These are phyloP conservation scores for Triplophysa dalaica DNA, from an alignment of 2,113 vertebrate genomes.

Conservation along the genomic window DNA sequence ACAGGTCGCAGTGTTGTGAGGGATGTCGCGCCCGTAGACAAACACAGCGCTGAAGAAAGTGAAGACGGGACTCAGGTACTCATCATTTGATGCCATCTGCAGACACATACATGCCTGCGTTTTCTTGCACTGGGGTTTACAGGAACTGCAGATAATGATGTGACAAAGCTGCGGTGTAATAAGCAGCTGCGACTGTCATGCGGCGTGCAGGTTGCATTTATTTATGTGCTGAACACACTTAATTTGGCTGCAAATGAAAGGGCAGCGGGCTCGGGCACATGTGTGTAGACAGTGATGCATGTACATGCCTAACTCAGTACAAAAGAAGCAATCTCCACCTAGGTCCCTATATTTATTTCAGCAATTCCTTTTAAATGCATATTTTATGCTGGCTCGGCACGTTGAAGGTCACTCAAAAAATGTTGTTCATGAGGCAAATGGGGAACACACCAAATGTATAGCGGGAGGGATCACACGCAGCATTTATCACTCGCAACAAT, in stretches of 20 bases:
- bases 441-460: slow-evolving; percentile 63
- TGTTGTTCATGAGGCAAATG: slow-evolving; percentile 71
- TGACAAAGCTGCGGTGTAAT: slow-evolving; percentile 71
- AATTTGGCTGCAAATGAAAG: slow-evolving; percentile 76
- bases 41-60: slow-evolving; percentile 25
- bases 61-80: slow-evolving; percentile 18
- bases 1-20: slow-evolving; percentile 44
- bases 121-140: not conserved
- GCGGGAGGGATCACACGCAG: slow-evolving; percentile 63
- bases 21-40: slow-evolving; percentile 40
- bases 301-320: slow-evolving; percentile 66
- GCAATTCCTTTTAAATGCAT: slow-evolving; percentile 76
- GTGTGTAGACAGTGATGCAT: slow-evolving; percentile 78
- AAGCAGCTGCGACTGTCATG: slow-evolving; percentile 72
- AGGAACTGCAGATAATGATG: slow-evolving; percentile 68
- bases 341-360: slow-evolving; percentile 63
- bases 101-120: not conserved
- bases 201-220: slow-evolving; percentile 64
- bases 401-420: slow-evolving; percentile 76
- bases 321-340: slow-evolving; percentile 76
- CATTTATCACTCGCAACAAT: slow-evolving; percentile 75
- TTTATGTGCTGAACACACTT: slow-evolving; percentile 79
- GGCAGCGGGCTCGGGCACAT: slow-evolving; percentile 68
- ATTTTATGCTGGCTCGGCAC: slow-evolving; percentile 81
- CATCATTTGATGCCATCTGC: slow-evolving; percentile 31